These are phyloP conservation scores for Tortricodes alternella DNA, from an alignment of 2,888 invertebrate species.

Conservation along the genomic window DNA sequence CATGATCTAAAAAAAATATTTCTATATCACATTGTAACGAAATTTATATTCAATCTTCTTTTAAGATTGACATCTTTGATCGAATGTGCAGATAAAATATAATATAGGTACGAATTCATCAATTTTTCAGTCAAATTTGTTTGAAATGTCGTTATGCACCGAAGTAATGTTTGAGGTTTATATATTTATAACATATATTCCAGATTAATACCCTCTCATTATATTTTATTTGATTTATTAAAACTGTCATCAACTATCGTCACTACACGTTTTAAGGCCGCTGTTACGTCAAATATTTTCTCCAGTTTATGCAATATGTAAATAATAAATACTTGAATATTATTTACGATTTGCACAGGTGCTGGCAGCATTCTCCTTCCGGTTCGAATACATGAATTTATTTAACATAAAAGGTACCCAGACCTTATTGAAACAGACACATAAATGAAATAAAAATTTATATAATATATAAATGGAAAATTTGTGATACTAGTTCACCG, in stretches of 20 bases:
- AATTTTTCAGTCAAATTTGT: not conserved
- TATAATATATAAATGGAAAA: not conserved
- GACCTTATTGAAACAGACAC: slow-evolving; percentile 16
- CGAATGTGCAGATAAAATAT: not conserved
- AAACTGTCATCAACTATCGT: slow-evolving; percentile 1
- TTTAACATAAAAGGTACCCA: slow-evolving; percentile 31
- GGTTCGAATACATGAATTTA: slow-evolving; percentile 51
- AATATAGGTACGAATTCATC: too few relatives aligned
- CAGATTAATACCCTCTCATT: not conserved
- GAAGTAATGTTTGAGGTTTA: not conserved
- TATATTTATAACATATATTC: not conserved
- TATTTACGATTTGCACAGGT: slow-evolving; percentile 52
- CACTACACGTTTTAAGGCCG: slow-evolving; percentile 16
- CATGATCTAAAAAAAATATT: slow-evolving; percentile 19
- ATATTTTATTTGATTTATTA: not conserved
- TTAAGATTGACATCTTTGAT: slow-evolving; percentile 2
- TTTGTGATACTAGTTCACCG: too few relatives aligned
- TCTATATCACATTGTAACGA: slow-evolving; percentile 3
- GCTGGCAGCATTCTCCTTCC: slow-evolving; percentile 40
- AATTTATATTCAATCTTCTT: slow-evolving; percentile 5
- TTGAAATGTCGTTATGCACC: not conserved
- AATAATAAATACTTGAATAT: slow-evolving; percentile 50
- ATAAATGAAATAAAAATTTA: not conserved
- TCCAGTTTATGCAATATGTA: slow-evolving; percentile 42
- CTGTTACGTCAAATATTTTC: slow-evolving; percentile 33